These are phyloP conservation scores for Stercorarius parasiticus DNA, from an alignment of 2,113 vertebrate genomes.

Conservation along the genomic window DNA sequence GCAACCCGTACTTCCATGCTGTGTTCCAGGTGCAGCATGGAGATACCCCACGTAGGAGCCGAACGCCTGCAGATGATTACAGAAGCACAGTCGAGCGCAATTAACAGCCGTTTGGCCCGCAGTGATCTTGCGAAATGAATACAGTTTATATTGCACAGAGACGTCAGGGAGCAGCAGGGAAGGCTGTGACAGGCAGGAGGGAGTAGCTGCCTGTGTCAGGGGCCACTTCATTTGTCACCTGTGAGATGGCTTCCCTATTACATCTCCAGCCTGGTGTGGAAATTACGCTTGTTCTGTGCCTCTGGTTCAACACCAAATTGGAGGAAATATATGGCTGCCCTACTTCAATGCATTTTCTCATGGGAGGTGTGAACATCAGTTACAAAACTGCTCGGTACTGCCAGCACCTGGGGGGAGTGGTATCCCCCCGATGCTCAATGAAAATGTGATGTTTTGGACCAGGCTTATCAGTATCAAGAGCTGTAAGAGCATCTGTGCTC, in stretches of 20 bases:
- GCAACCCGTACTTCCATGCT: fast-evolving
- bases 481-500: constrained; percentile 3
- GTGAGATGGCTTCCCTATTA: constrained; percentile 12
- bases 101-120: constrained; percentile 6
- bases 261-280: background rate
- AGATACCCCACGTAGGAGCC: background rate
- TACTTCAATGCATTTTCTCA: background rate
- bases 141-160: background rate
- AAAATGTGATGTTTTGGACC: background rate
- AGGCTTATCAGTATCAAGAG: background rate
- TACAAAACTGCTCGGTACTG: fast-evolving
- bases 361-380: background rate
- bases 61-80: background rate
- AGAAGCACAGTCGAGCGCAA: background rate
- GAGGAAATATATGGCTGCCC: constrained; percentile 1
- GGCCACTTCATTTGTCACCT: constrained; percentile 35
- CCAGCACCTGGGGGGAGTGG: background rate
- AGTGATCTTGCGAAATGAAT: background rate
- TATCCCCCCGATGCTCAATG: background rate
- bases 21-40: background rate
- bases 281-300: background rate
- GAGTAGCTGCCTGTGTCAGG: background rate
- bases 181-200: background rate
- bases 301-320: background rate
- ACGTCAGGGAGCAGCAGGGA: background rate